phyloP scores from a whole-genome alignment of 2,113 vertebrate species.

The Opisthocomus hoazin region DNA sequence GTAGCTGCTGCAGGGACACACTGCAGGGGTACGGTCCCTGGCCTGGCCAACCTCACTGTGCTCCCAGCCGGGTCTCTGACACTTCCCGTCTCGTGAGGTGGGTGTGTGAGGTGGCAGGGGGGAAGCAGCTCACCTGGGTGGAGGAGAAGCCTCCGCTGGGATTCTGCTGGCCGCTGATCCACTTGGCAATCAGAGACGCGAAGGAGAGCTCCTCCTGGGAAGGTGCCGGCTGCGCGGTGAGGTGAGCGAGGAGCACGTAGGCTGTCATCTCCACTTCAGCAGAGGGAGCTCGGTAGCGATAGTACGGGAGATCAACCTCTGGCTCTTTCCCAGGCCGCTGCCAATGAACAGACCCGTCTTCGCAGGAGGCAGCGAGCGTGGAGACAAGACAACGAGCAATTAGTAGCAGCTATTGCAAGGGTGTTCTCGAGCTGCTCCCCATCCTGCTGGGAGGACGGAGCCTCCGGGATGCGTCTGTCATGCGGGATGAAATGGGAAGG shows the following conservation, averaged over 20 bases:
- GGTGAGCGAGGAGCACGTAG: constrained; percentile 55
- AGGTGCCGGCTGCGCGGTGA: neutral
- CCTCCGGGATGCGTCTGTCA: neutral
- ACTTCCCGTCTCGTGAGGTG: no score
- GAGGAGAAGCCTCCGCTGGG: constrained; percentile 70
- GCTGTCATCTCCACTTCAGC: constrained; percentile 71
- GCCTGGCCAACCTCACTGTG: no score
- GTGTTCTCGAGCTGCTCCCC: fast-evolving
- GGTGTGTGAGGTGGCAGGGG: neutral
- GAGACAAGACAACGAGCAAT: neutral
- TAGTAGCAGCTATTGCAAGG: neutral
- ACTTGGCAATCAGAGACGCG: neutral
- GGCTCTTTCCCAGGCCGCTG: constrained; percentile 51
- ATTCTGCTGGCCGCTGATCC: constrained; percentile 72
- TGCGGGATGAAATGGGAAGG: neutral
- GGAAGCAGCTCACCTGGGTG: constrained; percentile 67
- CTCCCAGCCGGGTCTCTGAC: no score
- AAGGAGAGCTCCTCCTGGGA: constrained; percentile 1
- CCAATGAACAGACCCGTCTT: constrained; percentile 66
- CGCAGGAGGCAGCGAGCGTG: neutral
- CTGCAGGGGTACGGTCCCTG: no score
- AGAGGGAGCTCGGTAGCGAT: constrained; percentile 47
- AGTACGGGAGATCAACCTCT: neutral
- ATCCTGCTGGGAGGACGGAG: neutral
- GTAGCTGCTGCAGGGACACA: no score